These are phyloP conservation scores for Pangasianodon hypophthalmus DNA, from an alignment of 2,113 vertebrate genomes.

Conservation along the genomic window DNA sequence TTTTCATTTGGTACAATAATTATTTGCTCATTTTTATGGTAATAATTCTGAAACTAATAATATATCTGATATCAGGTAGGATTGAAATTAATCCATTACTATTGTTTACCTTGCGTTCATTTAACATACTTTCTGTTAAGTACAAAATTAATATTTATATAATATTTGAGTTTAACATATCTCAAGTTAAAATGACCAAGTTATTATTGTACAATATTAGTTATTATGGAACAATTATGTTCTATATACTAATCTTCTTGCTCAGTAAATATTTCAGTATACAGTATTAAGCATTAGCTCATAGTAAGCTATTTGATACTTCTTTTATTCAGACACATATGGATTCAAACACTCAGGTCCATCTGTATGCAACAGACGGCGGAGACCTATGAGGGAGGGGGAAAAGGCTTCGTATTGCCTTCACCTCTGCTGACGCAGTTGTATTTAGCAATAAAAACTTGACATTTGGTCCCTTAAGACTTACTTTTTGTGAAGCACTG, in stretches of 20 bases:
- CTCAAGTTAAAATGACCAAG: neutral
- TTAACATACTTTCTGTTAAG: neutral
- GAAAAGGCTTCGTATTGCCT: conserved; percentile 17
- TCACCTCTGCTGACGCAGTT: conserved; percentile 35
- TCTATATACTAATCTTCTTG: neutral
- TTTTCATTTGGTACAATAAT: neutral
- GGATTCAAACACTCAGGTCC: conserved; percentile 33
- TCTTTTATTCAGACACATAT: conserved; percentile 26
- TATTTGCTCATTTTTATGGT: neutral
- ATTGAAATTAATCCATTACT: neutral
- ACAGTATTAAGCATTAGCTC: neutral
- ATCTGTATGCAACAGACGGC: conserved; percentile 51
- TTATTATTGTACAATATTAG: neutral
- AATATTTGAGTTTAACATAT: neutral
- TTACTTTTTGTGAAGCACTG: conserved; percentile 51
- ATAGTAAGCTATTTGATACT: neutral
- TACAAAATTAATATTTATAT: neutral
- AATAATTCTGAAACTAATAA: neutral
- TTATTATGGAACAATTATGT: no score
- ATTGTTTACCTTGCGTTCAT: neutral
- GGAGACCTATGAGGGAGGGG: conserved; percentile 23
- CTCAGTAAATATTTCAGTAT: neutral
- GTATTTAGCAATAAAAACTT: conserved; percentile 28
- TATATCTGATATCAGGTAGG: neutral
- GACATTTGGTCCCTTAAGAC: conserved; percentile 39